Evolutionary conservation across 2,888 invertebrate species (phyloP).

Genomic region (Drosophila paucipuncta): DNA sequence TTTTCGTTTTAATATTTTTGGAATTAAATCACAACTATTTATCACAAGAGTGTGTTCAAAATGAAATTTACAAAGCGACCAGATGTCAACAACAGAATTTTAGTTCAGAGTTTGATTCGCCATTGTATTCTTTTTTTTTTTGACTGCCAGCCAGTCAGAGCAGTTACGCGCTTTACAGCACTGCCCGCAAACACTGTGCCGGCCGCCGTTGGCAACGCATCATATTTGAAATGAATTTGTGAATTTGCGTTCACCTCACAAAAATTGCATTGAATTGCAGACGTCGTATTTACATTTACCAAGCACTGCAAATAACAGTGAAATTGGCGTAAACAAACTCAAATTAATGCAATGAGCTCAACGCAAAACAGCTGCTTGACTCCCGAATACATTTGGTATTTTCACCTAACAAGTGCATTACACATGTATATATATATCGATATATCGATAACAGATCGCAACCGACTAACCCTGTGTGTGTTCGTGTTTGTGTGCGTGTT

Average conservation of each 20-base stretch:
- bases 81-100: constrained; percentile 77
- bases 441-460: constrained; percentile 38
- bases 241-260: not conserved
- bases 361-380: constrained; percentile 44
- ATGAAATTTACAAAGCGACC: constrained; percentile 71
- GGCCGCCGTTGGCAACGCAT: constrained; percentile 58
- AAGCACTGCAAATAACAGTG: not conserved
- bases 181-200: constrained; percentile 26
- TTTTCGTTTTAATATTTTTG: constrained; percentile 37
- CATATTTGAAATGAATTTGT: constrained; percentile 10
- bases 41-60: constrained; percentile 72
- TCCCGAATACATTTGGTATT: constrained; percentile 55
- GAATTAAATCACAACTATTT: constrained; percentile 74
- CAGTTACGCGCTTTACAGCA: constrained; percentile 48
- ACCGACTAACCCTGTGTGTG: constrained; percentile 42
- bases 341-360: constrained; percentile 1
- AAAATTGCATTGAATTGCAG: not conserved
- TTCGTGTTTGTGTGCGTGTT: constrained; percentile 19
- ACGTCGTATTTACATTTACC: not conserved
- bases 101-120: constrained; percentile 71
- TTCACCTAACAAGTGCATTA: constrained; percentile 27
- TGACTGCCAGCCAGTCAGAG: constrained; percentile 54
- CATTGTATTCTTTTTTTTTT: constrained; percentile 66
- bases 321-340: too few relatives aligned
- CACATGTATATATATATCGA: constrained; percentile 49